phyloP scores from a whole-genome alignment of 1,140 invertebrate species.

The Cotesia glomerata region DNA sequence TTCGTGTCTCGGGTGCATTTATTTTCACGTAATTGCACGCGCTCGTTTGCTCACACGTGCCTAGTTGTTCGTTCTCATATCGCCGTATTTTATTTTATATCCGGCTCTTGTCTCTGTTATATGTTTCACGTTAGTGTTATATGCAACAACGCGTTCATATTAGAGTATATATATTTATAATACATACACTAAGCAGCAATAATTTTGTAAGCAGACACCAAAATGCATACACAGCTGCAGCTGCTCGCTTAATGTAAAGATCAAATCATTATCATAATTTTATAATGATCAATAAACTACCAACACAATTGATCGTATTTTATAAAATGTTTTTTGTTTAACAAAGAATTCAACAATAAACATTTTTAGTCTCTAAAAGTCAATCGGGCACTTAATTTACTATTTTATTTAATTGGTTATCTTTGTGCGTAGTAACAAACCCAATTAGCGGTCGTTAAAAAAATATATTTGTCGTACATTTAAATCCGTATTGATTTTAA shows the following conservation, averaged over 20 bases:
- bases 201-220: slow-evolving; percentile 4
- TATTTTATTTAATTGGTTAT: too few relatives aligned
- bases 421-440: too few relatives aligned
- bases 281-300: not conserved
- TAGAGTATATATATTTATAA: too few relatives aligned
- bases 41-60: slow-evolving; percentile 4
- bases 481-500: not conserved
- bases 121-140: not conserved
- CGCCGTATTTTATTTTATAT: not conserved
- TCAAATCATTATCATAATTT: slow-evolving; percentile 1
- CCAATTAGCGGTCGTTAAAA: not conserved
- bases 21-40: slow-evolving; percentile 2
- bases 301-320: too few relatives aligned
- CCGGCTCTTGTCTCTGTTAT: too few relatives aligned
- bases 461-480: not conserved
- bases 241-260: not conserved
- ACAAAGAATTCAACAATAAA: not conserved
- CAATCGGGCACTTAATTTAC: too few relatives aligned
- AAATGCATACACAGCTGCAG: not conserved
- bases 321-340: not conserved
- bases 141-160: slow-evolving; percentile 7
- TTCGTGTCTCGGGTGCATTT: slow-evolving; percentile 8
- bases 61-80: slow-evolving; percentile 2
- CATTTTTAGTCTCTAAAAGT: too few relatives aligned
- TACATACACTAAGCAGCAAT: not conserved